Base-by-base conservation (phyloP, 2,113 vertebrate species). In the Ictalurus punctatus region DNA sequence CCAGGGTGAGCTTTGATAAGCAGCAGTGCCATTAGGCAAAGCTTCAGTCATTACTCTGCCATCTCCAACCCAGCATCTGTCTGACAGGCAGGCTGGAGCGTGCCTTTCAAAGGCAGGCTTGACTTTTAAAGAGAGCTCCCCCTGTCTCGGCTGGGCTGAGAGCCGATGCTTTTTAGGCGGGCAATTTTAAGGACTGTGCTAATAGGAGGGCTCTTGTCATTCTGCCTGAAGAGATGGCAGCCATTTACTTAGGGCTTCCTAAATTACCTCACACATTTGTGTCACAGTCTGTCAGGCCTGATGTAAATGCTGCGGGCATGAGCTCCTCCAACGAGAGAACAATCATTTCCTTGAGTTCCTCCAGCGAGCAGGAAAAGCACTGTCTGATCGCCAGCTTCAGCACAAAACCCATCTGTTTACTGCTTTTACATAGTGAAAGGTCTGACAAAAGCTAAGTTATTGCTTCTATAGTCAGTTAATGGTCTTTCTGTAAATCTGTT, bases 141-240 rank as follows among this genome's bases (percentile, higher is more conserved):
- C 86, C 83, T 83, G 80, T 61, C 73, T 83, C 84, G 30, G n/a
- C 88, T 80, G n/a, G 86, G 52, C 89, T 87, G 86, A 89, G 85
- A 90, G 82, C 74, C 82, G 74, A 78, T 65, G 65, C 84, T 48
- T 89, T 89, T 88, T 81, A 82, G 84, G 81, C 73, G 37, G 87
- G 91, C 83, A 83, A 88, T 59, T 89, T 91, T 89, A 85, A 90
- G 87, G 83, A 73, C 78, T 44, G 87, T 74, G 71, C 76, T 91
- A 87, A 91, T 91, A 87, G 89, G 85, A 89, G 76, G 87, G 85
- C 30, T 91, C 88, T 89, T 91, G 90, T 91, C 88, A 91, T 91
- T 84, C 83, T 65, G 76, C 88, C 82, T 87, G 83, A 89, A 89
- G 67, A 91, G 89, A 88, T 90, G 89, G 84, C 86, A 91, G 88